Evolutionary conservation across 2,113 vertebrate genomes (phyloP).

Genomic region (Eubucco bourcierii): DNA sequence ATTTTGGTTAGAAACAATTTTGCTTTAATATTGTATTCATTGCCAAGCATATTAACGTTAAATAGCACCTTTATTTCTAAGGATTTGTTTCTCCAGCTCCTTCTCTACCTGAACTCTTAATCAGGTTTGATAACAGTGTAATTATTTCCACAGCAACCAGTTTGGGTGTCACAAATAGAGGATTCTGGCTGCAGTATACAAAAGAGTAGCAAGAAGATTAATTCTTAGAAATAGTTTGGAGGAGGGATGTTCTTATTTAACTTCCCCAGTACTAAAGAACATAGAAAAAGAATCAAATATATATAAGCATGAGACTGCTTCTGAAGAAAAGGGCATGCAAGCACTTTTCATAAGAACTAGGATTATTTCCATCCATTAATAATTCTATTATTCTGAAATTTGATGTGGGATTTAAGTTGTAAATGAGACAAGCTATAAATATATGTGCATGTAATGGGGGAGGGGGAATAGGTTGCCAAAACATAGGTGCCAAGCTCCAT

Average conservation of each 20-base stretch:
- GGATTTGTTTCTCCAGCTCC: constrained; percentile 16
- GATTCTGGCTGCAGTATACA: constrained; percentile 13
- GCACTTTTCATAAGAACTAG: not conserved
- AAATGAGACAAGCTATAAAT: not conserved
- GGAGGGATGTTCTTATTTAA: not conserved
- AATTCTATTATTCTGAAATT: not conserved
- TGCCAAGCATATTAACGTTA: not conserved
- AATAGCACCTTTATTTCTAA: constrained; percentile 11
- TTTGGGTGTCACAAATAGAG: not conserved
- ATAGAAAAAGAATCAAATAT: not conserved
- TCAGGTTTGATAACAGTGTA: constrained; percentile 38
- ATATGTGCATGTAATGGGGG: not conserved
- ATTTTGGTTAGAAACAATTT: not conserved
- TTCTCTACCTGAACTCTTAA: constrained; percentile 53
- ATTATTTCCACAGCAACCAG: constrained; percentile 36
- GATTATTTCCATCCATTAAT: not conserved
- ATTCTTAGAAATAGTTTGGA: not conserved
- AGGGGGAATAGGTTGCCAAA: not conserved
- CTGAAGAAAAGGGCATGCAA: not conserved
- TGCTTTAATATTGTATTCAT: not conserved
- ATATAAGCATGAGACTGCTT: not conserved
- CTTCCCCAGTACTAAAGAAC: not conserved
- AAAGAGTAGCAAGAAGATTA: not conserved
- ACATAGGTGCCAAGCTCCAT: not conserved
- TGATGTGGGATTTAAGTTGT: not conserved